phyloP scores from a whole-genome alignment of 2,888 invertebrate genomes.

The Sceliomorpha sp. region DNA sequence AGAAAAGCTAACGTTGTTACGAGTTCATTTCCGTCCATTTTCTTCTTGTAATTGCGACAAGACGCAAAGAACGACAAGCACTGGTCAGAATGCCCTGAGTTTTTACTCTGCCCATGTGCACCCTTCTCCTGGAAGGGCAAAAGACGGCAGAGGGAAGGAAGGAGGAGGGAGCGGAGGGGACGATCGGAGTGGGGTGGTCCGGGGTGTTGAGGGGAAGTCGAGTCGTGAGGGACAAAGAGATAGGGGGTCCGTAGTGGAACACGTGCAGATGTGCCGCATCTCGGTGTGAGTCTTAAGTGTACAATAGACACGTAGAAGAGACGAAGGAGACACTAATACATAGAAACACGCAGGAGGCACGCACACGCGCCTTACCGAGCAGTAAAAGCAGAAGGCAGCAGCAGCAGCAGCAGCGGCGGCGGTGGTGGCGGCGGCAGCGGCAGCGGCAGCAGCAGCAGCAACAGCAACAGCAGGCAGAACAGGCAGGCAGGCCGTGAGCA shows the following conservation, averaged over 20 bases:
- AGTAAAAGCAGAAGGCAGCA: too few species aligned
- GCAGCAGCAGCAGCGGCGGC: too few species aligned
- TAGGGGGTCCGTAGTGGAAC: conserved; percentile 50
- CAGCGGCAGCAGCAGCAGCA: too few species aligned
- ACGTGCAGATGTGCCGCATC: conserved; percentile 37
- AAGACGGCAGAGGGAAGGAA: conserved; percentile 58
- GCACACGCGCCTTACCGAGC: conserved; percentile 19
- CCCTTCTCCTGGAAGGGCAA: conserved; percentile 39
- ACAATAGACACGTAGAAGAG: conserved; percentile 13
- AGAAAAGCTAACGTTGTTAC: too few species aligned
- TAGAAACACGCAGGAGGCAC: conserved; percentile 17
- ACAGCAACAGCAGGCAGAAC: conserved; percentile 37
- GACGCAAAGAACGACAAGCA: neutral
- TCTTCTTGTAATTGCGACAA: conserved; percentile 21
- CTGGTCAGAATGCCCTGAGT: too few species aligned
- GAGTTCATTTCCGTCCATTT: too few species aligned
- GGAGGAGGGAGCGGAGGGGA: conserved; percentile 69
- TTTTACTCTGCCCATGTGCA: conserved; percentile 25
- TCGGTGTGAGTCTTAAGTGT: conserved; percentile 21
- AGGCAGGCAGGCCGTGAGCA: conserved; percentile 44
- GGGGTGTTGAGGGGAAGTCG: too few species aligned
- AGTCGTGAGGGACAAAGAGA: conserved; percentile 62
- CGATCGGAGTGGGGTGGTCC: conserved; percentile 62
- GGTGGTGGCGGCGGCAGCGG: too few species aligned
- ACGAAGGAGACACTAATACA: conserved; percentile 23